phyloP scores from a whole-genome alignment of 2,797 vertebrate species.

The Scolopax bukidnonensis region DNA sequence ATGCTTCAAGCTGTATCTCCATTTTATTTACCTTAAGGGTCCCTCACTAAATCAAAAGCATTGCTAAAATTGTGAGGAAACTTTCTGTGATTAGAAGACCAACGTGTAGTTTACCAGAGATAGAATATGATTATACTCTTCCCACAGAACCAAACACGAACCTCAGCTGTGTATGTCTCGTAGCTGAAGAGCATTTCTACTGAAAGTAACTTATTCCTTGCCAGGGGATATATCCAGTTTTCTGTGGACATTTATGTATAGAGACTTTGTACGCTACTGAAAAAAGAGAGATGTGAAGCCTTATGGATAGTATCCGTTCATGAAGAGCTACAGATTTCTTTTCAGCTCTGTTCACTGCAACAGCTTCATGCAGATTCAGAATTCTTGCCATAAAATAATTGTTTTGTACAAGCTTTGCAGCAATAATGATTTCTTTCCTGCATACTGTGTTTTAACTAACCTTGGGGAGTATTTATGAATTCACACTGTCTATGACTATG shows the following conservation, averaged over 20 bases:
- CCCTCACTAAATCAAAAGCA: neutral
- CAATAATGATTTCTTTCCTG: neutral
- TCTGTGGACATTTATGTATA: neutral
- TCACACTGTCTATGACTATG: neutral
- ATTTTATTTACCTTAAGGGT: constrained; percentile 2
- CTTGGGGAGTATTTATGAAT: neutral
- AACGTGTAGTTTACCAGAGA: neutral
- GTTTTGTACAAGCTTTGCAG: neutral
- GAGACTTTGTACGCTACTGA: neutral
- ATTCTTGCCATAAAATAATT: neutral
- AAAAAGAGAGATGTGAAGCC: neutral
- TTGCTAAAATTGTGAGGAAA: neutral
- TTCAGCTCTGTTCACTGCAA: neutral
- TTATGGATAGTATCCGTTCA: neutral
- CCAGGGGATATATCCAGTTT: neutral
- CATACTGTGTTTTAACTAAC: neutral
- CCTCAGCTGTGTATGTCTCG: neutral
- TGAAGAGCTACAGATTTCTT: neutral
- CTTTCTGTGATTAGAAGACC: neutral
- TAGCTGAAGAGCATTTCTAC: neutral
- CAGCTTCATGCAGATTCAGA: neutral
- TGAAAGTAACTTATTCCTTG: neutral
- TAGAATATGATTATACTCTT: neutral
- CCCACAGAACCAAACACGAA: neutral
- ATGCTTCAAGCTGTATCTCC: neutral